Evolutionary conservation across 2,888 invertebrate species (phyloP).

Genomic region (Acleris sparsana): DNA sequence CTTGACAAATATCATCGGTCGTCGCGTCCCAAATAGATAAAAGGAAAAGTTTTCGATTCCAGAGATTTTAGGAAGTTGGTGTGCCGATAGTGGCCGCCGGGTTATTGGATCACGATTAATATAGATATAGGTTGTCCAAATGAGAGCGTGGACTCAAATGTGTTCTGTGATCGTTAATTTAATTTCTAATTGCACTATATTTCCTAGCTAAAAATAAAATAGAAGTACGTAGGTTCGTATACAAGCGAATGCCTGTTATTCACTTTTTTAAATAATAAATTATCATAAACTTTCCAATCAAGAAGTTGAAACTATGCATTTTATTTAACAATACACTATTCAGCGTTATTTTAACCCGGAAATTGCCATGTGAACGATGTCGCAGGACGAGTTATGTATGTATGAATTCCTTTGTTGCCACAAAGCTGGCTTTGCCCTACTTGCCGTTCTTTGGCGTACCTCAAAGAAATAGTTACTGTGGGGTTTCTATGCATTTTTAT

Average conservation of each 20-base stretch:
- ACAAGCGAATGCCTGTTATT: too few relatives aligned
- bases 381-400: slow-evolving; percentile 9
- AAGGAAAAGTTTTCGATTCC: slow-evolving; percentile 16
- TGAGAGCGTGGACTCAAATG: slow-evolving; percentile 1
- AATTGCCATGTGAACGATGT: not conserved
- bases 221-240: too few relatives aligned
- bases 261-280: too few relatives aligned
- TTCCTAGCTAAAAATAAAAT: too few relatives aligned
- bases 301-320: not conserved
- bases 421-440: slow-evolving; percentile 13
- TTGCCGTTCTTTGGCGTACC: not conserved
- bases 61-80: slow-evolving; percentile 13
- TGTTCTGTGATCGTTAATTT: too few relatives aligned
- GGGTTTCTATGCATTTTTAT: slow-evolving; percentile 4
- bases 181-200: too few relatives aligned
- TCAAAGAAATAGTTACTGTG: slow-evolving; percentile 6
- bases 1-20: slow-evolving; percentile 16
- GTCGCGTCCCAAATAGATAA: slow-evolving; percentile 13
- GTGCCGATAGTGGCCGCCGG: not conserved
- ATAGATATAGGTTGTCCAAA: slow-evolving; percentile 43
- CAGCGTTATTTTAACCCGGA: not conserved
- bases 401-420: slow-evolving; percentile 21
- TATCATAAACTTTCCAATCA: too few relatives aligned
- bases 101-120: slow-evolving; percentile 39
- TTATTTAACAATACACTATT: not conserved